Evolutionary conservation across 2,888 invertebrate genomes (phyloP).

Genomic region (Calliphora vomitoria): DNA sequence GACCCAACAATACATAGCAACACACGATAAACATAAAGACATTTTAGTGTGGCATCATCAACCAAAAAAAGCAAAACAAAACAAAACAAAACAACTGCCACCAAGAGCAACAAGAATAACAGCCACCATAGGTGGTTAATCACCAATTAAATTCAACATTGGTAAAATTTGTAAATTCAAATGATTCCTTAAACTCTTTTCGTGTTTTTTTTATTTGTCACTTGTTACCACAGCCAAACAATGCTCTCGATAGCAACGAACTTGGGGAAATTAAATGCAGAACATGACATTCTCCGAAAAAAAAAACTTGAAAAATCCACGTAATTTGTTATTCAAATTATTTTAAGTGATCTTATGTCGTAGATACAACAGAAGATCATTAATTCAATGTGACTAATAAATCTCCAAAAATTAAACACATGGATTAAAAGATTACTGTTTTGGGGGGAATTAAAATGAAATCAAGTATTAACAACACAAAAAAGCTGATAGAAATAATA

Average conservation of each 20-base stretch:
- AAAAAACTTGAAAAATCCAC: slow-evolving; percentile 36
- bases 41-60: slow-evolving; percentile 17
- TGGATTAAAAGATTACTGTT: not conserved
- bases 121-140: slow-evolving; percentile 83
- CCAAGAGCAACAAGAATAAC: slow-evolving; percentile 22
- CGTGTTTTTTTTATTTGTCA: slow-evolving; percentile 70
- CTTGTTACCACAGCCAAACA: slow-evolving; percentile 54
- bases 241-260: slow-evolving; percentile 1
- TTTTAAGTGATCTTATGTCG: slow-evolving; percentile 61
- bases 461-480: not conserved
- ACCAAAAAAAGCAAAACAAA: not conserved
- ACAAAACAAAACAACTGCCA: slow-evolving; percentile 18
- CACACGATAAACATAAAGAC: not conserved
- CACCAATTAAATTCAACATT: slow-evolving; percentile 84
- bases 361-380: slow-evolving; percentile 64
- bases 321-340: slow-evolving; percentile 73
- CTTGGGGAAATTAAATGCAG: slow-evolving; percentile 34
- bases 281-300: slow-evolving; percentile 46
- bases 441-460: not conserved
- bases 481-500: no score
- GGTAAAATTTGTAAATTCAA: slow-evolving; percentile 81
- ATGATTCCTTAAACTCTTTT: slow-evolving; percentile 75
- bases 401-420: slow-evolving; percentile 12
- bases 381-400: slow-evolving; percentile 57
- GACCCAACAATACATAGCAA: slow-evolving; percentile 16